These are phyloP conservation scores for Synanthedon myopaeformis DNA, from an alignment of 2,888 invertebrate genomes.

Conservation along the genomic window DNA sequence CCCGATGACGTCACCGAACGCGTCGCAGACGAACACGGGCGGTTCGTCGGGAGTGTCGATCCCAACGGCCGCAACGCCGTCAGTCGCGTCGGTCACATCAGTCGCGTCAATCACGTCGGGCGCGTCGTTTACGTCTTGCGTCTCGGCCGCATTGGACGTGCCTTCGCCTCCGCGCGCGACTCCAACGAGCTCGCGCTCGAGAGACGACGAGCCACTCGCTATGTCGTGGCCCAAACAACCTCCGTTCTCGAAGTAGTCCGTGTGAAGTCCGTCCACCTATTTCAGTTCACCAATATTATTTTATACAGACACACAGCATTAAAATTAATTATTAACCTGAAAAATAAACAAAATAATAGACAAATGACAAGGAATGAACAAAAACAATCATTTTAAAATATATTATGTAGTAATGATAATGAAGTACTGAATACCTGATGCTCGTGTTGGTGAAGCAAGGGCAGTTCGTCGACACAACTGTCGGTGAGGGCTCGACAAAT, in stretches of 20 bases:
- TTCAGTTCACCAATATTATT: background rate
- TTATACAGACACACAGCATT: background rate
- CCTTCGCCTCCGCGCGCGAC: slow-evolving; percentile 5
- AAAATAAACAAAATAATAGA: too few relatives aligned
- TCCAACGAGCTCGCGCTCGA: slow-evolving; percentile 44
- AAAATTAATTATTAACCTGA: background rate
- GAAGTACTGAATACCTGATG: too few relatives aligned
- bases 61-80: slow-evolving; percentile 5
- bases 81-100: slow-evolving; percentile 5
- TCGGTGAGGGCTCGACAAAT: slow-evolving; percentile 39
- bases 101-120: slow-evolving; percentile 1
- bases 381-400: too few relatives aligned
- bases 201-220: slow-evolving; percentile 48
- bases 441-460: slow-evolving; percentile 9
- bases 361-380: too few relatives aligned
- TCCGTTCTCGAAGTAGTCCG: slow-evolving; percentile 44
- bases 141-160: background rate
- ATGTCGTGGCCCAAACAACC: slow-evolving; percentile 25
- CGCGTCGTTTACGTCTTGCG: background rate
- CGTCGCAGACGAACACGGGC: slow-evolving; percentile 42
- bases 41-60: slow-evolving; percentile 45
- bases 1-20: slow-evolving; percentile 40
- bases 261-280: slow-evolving; percentile 50
- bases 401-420: too few relatives aligned
- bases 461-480: slow-evolving; percentile 50